Conservation (phyloP, 1,140 invertebrate species). For the Lordiphosa collinella region DNA sequence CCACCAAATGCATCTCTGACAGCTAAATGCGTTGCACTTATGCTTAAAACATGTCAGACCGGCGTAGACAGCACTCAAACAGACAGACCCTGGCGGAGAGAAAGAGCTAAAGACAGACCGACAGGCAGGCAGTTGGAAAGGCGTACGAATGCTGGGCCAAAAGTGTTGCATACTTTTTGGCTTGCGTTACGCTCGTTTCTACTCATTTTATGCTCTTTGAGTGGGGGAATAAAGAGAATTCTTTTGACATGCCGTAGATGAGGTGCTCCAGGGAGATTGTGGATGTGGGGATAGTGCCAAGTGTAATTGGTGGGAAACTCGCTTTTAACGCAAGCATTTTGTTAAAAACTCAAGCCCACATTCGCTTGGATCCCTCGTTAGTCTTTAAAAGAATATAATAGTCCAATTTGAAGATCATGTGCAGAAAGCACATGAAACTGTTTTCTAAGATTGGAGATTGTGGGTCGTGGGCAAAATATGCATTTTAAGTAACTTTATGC, state of each 20-base stretch:
- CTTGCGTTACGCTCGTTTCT: background rate
- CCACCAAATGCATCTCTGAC: constrained; percentile 52
- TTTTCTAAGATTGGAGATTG: no score
- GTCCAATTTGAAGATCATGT: no score
- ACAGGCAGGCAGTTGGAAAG: constrained; percentile 6
- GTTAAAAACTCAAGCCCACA: no score
- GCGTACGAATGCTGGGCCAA: constrained; percentile 7
- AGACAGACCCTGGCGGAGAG: constrained; percentile 7
- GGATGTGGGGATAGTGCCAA: background rate
- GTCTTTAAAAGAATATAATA: no score
- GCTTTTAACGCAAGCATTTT: no score
- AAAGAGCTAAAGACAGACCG: constrained; percentile 5
- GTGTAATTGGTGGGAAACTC: background rate
- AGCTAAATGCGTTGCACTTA: constrained; percentile 78
- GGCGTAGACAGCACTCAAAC: constrained; percentile 69
- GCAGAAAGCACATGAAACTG: no score
- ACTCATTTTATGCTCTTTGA: no score
- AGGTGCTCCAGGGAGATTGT: constrained; percentile 18
- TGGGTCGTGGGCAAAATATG: no score
- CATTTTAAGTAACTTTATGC: no score
- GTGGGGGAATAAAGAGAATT: background rate
- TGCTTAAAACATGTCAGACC: constrained; percentile 74
- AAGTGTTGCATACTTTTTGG: constrained; percentile 37
- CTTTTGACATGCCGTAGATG: constrained; percentile 25
- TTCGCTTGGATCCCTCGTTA: no score